These are phyloP conservation scores for Pollachius pollachius DNA, from an alignment of 2,113 vertebrate species.

Conservation along the genomic window DNA sequence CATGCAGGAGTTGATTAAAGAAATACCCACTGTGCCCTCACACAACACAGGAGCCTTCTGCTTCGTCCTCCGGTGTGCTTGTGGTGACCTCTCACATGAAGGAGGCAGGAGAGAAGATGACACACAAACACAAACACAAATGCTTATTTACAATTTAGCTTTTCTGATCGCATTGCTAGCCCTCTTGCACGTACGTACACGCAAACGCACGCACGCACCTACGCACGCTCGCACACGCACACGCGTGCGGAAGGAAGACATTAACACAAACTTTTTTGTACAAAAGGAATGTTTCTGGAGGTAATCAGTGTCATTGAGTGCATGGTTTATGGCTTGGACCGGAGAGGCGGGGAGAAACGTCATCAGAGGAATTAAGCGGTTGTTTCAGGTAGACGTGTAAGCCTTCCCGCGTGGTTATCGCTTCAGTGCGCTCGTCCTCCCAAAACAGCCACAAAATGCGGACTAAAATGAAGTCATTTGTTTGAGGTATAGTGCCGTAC, in stretches of 20 bases:
- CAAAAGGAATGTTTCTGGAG: constrained; percentile 67
- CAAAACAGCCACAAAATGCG: too few species aligned
- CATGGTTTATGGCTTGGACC: constrained; percentile 59
- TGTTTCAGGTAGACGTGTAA: constrained; percentile 45
- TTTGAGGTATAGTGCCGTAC: too few species aligned
- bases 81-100: too few species aligned
- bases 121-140: background rate
- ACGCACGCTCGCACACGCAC: background rate
- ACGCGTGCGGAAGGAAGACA: constrained; percentile 46
- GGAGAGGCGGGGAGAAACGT: constrained; percentile 54
- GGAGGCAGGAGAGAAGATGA: background rate
- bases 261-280: constrained; percentile 19
- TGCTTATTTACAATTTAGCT: background rate
- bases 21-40: constrained; percentile 8
- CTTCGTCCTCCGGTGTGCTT: background rate
- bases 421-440: too few species aligned
- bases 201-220: too few species aligned
- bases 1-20: constrained; percentile 29
- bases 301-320: constrained; percentile 69
- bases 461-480: too few species aligned
- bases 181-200: background rate
- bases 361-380: constrained; percentile 56
- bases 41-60: background rate
- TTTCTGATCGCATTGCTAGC: too few species aligned
- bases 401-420: constrained; percentile 21